phyloP scores from a whole-genome alignment of 2,888 invertebrate species.

The Cylindroiulus punctatus region DNA sequence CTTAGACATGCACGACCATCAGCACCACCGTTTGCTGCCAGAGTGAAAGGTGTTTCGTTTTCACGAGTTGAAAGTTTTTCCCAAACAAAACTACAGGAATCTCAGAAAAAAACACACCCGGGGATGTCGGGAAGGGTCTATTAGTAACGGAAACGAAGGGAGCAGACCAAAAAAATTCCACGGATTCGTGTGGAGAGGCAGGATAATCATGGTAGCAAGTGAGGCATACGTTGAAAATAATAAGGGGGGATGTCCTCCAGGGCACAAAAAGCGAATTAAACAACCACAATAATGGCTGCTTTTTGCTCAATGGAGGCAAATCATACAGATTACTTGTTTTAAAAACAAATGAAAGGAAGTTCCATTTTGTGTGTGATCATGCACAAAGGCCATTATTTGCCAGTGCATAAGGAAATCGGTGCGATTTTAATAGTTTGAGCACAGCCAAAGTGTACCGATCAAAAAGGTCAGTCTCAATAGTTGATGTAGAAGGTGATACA shows the following conservation, averaged over 20 bases:
- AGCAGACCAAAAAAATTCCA: not conserved
- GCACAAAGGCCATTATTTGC: constrained; percentile 17
- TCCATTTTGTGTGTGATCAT: not conserved
- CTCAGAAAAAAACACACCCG: not conserved
- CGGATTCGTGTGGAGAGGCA: not conserved
- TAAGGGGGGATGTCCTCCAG: not conserved
- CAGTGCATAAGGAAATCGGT: not conserved
- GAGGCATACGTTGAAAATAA: constrained; percentile 10
- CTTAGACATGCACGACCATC: not conserved
- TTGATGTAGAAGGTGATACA: not conserved
- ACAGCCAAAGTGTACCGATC: not conserved
- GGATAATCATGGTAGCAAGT: constrained; percentile 24
- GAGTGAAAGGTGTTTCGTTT: not conserved
- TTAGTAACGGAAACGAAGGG: constrained; percentile 10
- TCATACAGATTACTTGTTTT: not conserved
- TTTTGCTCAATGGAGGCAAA: constrained; percentile 14
- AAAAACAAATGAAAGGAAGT: constrained; percentile 40
- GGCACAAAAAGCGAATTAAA: not conserved
- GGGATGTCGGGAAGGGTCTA: constrained; percentile 30
- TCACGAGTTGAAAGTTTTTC: not conserved
- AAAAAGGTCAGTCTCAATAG: not conserved
- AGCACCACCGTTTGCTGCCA: not conserved
- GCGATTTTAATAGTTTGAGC: not conserved
- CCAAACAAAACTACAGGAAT: not conserved
- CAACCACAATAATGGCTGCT: not conserved